A percentile compares a stretch with the other conserved stretches of the same genome.
phyloP scores from a whole-genome alignment of 2,113 vertebrate genomes.

The Microtus oregoni region DNA sequence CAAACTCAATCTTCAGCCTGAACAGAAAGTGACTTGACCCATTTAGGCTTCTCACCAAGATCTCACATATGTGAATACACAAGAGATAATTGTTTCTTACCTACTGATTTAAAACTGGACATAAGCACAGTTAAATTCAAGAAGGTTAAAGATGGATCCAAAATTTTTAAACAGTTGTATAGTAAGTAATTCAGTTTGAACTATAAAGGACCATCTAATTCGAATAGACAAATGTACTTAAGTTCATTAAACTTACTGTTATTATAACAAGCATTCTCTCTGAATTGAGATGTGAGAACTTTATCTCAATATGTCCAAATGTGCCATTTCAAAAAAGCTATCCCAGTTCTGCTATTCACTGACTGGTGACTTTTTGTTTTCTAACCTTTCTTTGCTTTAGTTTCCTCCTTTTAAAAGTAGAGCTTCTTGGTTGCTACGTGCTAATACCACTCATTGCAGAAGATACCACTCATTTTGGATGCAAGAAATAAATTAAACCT shows the following conservation, averaged over 20 bases:
- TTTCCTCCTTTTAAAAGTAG: background rate
- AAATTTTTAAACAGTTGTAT: background rate
- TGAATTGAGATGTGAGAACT: background rate
- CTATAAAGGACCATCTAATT: background rate
- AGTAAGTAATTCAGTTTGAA: background rate
- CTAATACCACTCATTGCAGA: background rate
- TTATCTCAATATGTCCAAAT: background rate
- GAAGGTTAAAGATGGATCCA: background rate
- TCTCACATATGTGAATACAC: background rate
- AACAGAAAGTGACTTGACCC: background rate
- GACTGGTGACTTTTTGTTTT: background rate
- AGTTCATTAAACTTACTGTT: constrained; percentile 2
- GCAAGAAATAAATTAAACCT: background rate
- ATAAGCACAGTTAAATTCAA: constrained; percentile 16
- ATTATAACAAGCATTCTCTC: background rate
- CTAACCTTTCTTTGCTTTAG: background rate
- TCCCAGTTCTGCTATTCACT: background rate
- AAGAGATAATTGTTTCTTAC: background rate
- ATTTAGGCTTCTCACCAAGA: background rate
- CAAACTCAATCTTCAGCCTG: background rate
- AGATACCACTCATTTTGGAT: background rate
- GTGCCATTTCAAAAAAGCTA: background rate
- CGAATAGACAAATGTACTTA: background rate
- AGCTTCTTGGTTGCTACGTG: background rate
- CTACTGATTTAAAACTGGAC: background rate